Evolutionary conservation across 2,888 invertebrate genomes (phyloP), one percentile per base, ranked within the genome.

Genomic region (Phyllotreta striolata): DNA sequence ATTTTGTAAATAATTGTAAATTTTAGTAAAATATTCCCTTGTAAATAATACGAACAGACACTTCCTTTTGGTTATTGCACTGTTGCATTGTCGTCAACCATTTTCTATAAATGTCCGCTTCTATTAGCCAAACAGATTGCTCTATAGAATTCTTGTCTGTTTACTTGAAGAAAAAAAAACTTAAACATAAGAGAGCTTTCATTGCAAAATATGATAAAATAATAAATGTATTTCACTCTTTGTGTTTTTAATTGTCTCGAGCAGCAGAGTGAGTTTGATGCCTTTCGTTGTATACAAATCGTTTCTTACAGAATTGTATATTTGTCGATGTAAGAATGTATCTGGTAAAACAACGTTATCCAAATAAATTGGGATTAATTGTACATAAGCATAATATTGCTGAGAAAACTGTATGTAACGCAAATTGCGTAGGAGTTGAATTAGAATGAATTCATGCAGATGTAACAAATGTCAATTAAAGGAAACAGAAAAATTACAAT

Each of bases 251-350:
- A 74, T 70, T 73, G 73, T 72, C 69, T 67, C 77, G 76, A 39
- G 79, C 80, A 80, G 82, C 81, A 82, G 82, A 80, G 81, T 79
- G 79, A 79, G 81, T 80, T 79, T 79, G 43, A 80, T 78, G 78
- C 79, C 78, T 77, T 80, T 49, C 40, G 78, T 80, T 77, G 34
- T 44, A 44, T 55, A 44, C 24, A 55, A 37, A 35, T 14, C 54
- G 13, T 6, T 39, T 54, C 14, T 24, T 24, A 24, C 24, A 24
- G 10, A 54, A 54, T 9, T 37, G 37, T 54, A 7, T 54, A 38
- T 37, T 39, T 38, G n/a, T 12, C 39, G 12, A 9, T 14, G 10
- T 44, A 13, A 14, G 10, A 44, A 44, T 13, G 13, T 7, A 9
- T 44, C 7, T 14, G 44, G 10, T 44, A 44, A 10, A 13, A 13